Conservation (phyloP, 1,140 invertebrate species). For the Caerostris extrusa region DNA sequence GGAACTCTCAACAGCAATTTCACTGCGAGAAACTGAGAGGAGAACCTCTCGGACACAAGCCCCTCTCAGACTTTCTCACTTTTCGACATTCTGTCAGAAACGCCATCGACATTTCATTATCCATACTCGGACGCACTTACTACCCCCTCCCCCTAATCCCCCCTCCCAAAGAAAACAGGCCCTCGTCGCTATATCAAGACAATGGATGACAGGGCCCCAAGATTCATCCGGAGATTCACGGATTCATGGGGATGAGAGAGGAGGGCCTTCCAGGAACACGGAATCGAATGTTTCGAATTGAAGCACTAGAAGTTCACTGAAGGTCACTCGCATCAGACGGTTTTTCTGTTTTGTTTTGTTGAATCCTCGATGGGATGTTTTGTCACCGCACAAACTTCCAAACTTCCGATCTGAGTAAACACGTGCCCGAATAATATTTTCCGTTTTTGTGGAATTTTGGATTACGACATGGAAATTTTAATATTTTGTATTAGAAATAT, state of each 20-base stretch:
- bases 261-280: neutral
- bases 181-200: neutral
- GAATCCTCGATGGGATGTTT: too few species aligned
- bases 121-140: neutral
- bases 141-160: too few species aligned
- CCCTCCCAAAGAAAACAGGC: neutral
- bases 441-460: too few species aligned
- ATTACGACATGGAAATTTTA: too few species aligned
- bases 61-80: neutral
- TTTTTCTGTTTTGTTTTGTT: too few species aligned
- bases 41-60: neutral
- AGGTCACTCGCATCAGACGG: too few species aligned
- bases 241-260: neutral
- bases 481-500: too few species aligned
- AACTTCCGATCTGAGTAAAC: too few species aligned
- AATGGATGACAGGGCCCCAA: neutral
- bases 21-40: neutral
- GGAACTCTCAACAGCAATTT: neutral
- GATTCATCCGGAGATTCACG: neutral
- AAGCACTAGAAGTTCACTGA: neutral
- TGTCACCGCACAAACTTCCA: too few species aligned
- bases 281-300: neutral
- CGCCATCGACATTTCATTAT: constrained; percentile 16
- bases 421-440: too few species aligned
- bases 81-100: neutral